phyloP scores from a whole-genome alignment of 2,888 invertebrate genomes.

The Drosophila anomelani region DNA sequence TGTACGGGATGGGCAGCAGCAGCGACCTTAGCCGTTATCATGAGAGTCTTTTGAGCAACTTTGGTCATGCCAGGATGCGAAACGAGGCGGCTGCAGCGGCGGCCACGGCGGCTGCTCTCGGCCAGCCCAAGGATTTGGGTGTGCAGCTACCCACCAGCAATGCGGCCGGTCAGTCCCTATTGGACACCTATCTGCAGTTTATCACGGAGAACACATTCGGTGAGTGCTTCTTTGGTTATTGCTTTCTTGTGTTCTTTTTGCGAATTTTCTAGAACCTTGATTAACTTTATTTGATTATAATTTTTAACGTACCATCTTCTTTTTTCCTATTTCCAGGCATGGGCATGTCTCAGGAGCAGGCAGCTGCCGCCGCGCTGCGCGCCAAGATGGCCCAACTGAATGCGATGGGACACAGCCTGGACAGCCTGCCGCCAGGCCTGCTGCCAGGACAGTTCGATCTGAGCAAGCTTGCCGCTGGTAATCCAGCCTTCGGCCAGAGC shows the following conservation, averaged over 20 bases:
- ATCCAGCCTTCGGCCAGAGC: slow-evolving; percentile 57
- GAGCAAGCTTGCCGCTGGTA: slow-evolving; percentile 78
- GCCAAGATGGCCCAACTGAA: slow-evolving; percentile 92
- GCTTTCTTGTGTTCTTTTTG: too few species aligned
- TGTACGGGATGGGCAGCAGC: slow-evolving; percentile 71
- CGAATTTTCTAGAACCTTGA: too few species aligned
- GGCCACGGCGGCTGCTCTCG: slow-evolving; percentile 78
- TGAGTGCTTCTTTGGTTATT: slow-evolving; percentile 65
- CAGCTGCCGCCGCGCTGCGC: slow-evolving; percentile 90
- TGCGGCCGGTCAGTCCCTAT: slow-evolving; percentile 90
- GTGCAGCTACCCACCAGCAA: slow-evolving; percentile 89
- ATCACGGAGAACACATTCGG: slow-evolving; percentile 93
- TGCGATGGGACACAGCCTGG: slow-evolving; percentile 87
- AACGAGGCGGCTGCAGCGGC: slow-evolving; percentile 86
- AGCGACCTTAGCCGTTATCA: slow-evolving; percentile 83
- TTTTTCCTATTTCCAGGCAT: slow-evolving; percentile 81
- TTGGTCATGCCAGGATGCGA: slow-evolving; percentile 87
- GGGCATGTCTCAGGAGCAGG: slow-evolving; percentile 88
- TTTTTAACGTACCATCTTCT: too few species aligned
- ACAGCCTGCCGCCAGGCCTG: slow-evolving; percentile 86
- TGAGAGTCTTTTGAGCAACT: slow-evolving; percentile 82
- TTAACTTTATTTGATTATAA: too few species aligned
- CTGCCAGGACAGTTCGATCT: slow-evolving; percentile 84
- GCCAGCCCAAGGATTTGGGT: slow-evolving; percentile 87
- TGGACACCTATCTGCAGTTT: slow-evolving; percentile 95